These are phyloP conservation scores for Antrozous pallidus DNA, from an alignment of 2,797 vertebrate species.

Conservation along the genomic window DNA sequence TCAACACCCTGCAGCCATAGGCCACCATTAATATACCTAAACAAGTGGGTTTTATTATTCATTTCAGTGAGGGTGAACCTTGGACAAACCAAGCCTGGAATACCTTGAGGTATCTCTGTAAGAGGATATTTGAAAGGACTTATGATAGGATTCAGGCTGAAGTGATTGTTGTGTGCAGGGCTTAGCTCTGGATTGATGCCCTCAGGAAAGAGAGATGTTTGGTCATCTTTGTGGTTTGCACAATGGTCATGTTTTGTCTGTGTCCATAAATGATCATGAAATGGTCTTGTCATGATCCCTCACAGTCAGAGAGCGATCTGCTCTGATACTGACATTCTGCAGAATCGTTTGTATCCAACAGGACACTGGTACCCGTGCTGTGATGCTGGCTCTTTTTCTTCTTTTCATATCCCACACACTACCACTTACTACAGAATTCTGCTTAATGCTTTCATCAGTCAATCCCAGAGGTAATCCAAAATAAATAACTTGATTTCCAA, in stretches of 20 bases:
- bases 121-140: neutral
- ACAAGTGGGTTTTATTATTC: neutral
- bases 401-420: neutral
- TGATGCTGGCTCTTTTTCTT: neutral
- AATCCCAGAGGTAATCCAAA: neutral
- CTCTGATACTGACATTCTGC: too few relatives aligned
- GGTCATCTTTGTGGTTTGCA: neutral
- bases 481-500: neutral
- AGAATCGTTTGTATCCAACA: neutral
- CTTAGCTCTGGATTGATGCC: neutral
- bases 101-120: neutral
- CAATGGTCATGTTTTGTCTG: neutral
- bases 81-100: neutral
- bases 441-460: neutral
- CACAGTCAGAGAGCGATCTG: neutral
- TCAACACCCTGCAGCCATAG: neutral
- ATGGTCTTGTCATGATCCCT: neutral
- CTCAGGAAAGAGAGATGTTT: neutral
- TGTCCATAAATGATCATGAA: neutral
- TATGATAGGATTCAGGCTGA: neutral
- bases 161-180: neutral
- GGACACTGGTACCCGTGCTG: rapidly evolving
- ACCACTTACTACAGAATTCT: neutral
- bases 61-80: neutral
- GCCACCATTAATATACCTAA: neutral